A percentile compares a stretch with the other conserved stretches of the same genome.
Evolutionary conservation across 2,797 vertebrate genomes (phyloP).

Genomic region (Pterois miles): DNA sequence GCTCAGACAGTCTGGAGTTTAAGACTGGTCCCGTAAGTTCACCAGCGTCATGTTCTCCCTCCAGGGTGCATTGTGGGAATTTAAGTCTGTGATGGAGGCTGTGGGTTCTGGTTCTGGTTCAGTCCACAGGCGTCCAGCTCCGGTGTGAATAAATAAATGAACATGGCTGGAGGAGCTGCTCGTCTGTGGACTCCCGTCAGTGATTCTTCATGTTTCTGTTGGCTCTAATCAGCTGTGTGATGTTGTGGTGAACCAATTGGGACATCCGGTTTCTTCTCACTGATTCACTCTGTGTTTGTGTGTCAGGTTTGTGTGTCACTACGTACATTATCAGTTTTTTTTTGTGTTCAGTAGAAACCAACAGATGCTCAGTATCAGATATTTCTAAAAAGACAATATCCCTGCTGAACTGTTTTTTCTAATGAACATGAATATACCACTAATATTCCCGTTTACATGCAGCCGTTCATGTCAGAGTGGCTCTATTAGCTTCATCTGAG

Average conservation of each 20-base stretch:
- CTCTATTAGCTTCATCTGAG: no score
- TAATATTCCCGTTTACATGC: no score
- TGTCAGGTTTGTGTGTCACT: neutral
- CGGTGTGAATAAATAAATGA: neutral
- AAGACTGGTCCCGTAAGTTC: slow-evolving; percentile 92
- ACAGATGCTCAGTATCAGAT: no score
- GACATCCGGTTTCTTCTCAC: neutral
- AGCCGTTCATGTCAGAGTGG: no score
- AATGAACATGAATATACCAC: no score
- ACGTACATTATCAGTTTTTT: neutral
- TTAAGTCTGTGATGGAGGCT: slow-evolving; percentile 71
- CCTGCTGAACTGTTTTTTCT: no score
- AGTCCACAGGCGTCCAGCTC: neutral
- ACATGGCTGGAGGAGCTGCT: neutral
- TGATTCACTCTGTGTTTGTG: slow-evolving; percentile 18
- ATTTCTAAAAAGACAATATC: no score
- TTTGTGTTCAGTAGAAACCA: no score
- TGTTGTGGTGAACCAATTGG: slow-evolving; percentile 30
- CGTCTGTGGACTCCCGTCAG: neutral
- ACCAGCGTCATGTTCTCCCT: slow-evolving; percentile 43
- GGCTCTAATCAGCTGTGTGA: slow-evolving; percentile 27
- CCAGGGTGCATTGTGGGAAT: slow-evolving; percentile 76
- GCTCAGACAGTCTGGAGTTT: slow-evolving; percentile 90
- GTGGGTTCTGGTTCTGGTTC: slow-evolving; percentile 49
- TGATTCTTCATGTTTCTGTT: neutral